phyloP scores from a whole-genome alignment of 2,797 vertebrate species.

The Micromesistius poutassou region DNA sequence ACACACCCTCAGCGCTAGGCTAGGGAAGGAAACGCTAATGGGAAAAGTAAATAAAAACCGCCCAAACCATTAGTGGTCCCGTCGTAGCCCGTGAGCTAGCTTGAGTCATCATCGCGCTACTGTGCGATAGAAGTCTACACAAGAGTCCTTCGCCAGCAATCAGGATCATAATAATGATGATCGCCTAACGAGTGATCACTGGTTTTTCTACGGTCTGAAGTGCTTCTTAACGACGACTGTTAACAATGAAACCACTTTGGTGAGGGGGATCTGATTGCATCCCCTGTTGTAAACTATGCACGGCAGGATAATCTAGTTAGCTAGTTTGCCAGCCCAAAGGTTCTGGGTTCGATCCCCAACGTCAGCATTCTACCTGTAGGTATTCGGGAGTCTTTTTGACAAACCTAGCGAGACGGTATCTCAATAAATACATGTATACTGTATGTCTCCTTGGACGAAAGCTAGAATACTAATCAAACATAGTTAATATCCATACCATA shows the following conservation, averaged over 20 bases:
- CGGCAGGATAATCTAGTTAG: neutral
- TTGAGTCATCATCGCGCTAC: slow-evolving; percentile 57
- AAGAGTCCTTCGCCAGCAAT: neutral
- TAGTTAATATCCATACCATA: neutral
- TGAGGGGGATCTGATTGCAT: neutral
- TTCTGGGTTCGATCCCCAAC: no score
- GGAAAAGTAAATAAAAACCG: slow-evolving; percentile 57
- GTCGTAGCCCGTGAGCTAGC: slow-evolving; percentile 38
- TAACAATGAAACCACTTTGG: neutral
- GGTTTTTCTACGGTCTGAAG: neutral
- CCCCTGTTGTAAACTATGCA: neutral
- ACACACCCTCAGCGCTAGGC: slow-evolving; percentile 37
- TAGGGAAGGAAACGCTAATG: slow-evolving; percentile 34
- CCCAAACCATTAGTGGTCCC: slow-evolving; percentile 30
- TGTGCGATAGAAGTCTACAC: slow-evolving; percentile 26
- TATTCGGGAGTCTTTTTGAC: neutral
- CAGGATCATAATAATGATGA: neutral
- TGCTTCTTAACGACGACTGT: neutral
- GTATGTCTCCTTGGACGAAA: neutral
- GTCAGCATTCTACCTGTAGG: no score
- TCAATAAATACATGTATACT: neutral
- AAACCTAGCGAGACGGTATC: neutral
- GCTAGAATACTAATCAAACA: neutral
- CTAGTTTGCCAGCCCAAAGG: neutral
- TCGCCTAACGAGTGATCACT: neutral